Percentiles rank a stretch among this genome's conserved stretches.
Evolutionary conservation across 2,888 invertebrate genomes (phyloP).

Genomic region (Drosophila eohydei): DNA sequence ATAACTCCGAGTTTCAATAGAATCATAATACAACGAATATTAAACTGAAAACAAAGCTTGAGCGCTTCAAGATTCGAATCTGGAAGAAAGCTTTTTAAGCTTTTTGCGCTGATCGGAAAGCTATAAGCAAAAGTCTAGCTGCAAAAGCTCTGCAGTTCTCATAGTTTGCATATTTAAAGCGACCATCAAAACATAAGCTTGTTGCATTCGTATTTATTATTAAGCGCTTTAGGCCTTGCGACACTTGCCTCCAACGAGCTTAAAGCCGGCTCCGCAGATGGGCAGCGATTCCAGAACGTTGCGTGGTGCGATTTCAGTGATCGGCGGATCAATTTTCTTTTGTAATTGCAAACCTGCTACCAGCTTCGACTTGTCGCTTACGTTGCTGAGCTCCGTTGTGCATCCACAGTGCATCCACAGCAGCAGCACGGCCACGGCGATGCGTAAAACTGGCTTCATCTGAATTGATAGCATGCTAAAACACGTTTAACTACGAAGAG

Average conservation of each 20-base stretch:
- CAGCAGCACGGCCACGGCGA: constrained; percentile 14
- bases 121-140: constrained; percentile 18
- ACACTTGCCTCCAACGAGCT: constrained; percentile 40
- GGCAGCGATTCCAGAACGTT: constrained; percentile 56
- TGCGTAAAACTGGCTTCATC: constrained; percentile 19
- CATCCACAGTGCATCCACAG: constrained; percentile 35
- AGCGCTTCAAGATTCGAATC: too few species aligned
- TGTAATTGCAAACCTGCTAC: background rate
- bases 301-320: constrained; percentile 40
- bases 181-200: constrained; percentile 10
- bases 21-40: too few species aligned
- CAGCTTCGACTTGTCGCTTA: background rate
- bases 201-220: constrained; percentile 1
- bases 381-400: background rate
- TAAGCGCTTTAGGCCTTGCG: constrained; percentile 48
- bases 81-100: too few species aligned
- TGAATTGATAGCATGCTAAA: constrained; percentile 38
- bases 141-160: constrained; percentile 18
- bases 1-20: too few species aligned
- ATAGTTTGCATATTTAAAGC: background rate
- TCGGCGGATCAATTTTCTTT: background rate
- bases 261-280: constrained; percentile 48
- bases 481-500: constrained; percentile 57
- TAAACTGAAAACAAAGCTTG: too few species aligned
- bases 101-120: too few species aligned